Evolutionary conservation across 2,888 invertebrate genomes (phyloP).

Genomic region (Diloba caeruleocephala): DNA sequence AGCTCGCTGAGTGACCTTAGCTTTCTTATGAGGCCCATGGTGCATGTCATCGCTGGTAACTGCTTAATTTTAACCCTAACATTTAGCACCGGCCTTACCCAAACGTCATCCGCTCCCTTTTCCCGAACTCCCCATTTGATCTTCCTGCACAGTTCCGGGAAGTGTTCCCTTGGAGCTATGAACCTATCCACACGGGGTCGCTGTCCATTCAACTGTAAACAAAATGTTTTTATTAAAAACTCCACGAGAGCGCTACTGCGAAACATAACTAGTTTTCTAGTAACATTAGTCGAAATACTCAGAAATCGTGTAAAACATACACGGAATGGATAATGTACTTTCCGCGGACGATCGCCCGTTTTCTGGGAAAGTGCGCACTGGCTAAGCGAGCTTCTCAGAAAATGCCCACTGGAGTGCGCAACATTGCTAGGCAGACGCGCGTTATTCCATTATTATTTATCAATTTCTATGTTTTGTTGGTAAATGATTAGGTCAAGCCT

Average conservation of each 20-base stretch:
- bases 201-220: slow-evolving; percentile 70
- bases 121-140: slow-evolving; percentile 54
- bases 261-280: slow-evolving; percentile 63
- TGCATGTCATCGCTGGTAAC: too few relatives aligned
- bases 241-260: slow-evolving; percentile 56
- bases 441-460: slow-evolving; percentile 56
- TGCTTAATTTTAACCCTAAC: too few relatives aligned
- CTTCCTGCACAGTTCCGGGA: slow-evolving; percentile 68
- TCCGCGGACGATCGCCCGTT: slow-evolving; percentile 60
- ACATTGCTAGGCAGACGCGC: slow-evolving; percentile 37
- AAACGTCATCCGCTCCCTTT: slow-evolving; percentile 61
- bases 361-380: slow-evolving; percentile 62
- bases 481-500: slow-evolving; percentile 46
- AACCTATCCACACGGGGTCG: slow-evolving; percentile 77
- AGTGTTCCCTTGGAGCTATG: slow-evolving; percentile 70
- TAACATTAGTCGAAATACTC: slow-evolving; percentile 60
- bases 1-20: too few relatives aligned
- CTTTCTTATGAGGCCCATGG: too few relatives aligned
- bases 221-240: slow-evolving; percentile 45
- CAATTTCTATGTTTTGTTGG: slow-evolving; percentile 51
- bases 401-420: slow-evolving; percentile 59
- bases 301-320: slow-evolving; percentile 55
- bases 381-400: slow-evolving; percentile 59
- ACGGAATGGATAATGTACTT: slow-evolving; percentile 47
- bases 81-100: slow-evolving; percentile 61